Percentiles rank a stretch among this genome's conserved stretches.
phyloP scores from a whole-genome alignment of 2,113 vertebrate genomes.

The Malurus alboscapulatus region DNA sequence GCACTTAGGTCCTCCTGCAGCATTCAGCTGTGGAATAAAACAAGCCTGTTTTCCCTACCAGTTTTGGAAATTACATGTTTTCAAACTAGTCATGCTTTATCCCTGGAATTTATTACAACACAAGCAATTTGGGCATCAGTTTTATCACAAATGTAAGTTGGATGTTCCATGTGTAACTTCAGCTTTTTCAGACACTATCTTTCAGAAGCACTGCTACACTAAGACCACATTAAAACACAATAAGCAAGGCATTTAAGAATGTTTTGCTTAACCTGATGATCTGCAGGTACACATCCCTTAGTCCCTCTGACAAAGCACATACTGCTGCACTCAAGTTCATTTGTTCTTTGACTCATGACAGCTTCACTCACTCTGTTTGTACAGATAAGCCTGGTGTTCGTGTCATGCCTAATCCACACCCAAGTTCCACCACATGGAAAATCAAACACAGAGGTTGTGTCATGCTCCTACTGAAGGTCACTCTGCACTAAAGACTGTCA shows the following conservation, averaged over 20 bases:
- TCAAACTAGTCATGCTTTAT: neutral
- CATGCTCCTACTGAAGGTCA: neutral
- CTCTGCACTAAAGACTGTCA: neutral
- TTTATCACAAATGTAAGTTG: neutral
- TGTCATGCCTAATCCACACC: neutral
- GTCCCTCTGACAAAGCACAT: neutral
- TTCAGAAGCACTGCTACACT: neutral
- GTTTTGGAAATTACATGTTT: neutral
- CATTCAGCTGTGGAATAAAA: neutral
- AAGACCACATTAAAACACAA: neutral
- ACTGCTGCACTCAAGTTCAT: neutral
- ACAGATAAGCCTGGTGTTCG: neutral
- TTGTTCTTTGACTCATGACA: neutral
- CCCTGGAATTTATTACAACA: neutral
- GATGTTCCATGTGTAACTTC: no score
- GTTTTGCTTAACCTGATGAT: neutral
- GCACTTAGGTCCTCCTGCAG: neutral
- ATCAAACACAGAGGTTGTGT: neutral
- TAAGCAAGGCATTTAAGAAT: neutral
- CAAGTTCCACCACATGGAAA: neutral
- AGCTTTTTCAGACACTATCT: neutral
- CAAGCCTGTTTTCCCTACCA: neutral
- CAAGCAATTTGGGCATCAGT: neutral
- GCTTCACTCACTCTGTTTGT: neutral
- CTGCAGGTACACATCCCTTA: neutral